Evolutionary conservation across 2,888 invertebrate species (phyloP).

Genomic region (Clitarchus hookeri): DNA sequence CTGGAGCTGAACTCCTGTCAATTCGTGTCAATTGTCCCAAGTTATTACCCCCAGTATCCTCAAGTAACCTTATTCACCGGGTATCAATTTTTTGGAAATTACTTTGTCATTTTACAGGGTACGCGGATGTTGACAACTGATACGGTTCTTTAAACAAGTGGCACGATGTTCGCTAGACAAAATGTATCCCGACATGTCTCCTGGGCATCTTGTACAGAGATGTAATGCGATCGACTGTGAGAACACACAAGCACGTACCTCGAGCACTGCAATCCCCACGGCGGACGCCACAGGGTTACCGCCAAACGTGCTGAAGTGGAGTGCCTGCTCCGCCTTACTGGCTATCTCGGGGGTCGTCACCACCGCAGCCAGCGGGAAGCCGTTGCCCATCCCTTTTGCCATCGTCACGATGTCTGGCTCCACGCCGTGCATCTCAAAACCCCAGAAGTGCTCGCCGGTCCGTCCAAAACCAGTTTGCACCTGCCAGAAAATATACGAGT

Average conservation of each 20-base stretch:
- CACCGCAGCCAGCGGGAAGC: constrained; percentile 94
- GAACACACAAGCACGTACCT: constrained; percentile 63
- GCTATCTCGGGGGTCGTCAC: constrained; percentile 91
- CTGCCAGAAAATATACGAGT: constrained; percentile 51
- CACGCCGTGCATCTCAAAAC: constrained; percentile 87
- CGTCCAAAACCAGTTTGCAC: constrained; percentile 97
- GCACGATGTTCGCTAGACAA: too few relatives aligned
- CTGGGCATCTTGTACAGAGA: too few relatives aligned
- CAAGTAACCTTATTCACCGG: too few relatives aligned
- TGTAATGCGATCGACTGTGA: too few relatives aligned
- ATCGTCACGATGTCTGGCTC: constrained; percentile 93
- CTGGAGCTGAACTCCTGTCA: too few relatives aligned
- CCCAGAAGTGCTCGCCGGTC: constrained; percentile 94
- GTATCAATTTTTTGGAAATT: too few relatives aligned
- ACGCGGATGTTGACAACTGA: too few relatives aligned
- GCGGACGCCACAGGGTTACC: constrained; percentile 91
- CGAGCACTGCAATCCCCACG: constrained; percentile 88
- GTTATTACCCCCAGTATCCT: too few relatives aligned
- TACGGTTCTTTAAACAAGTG: too few relatives aligned
- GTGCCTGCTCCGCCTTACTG: constrained; percentile 70
- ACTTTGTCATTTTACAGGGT: too few relatives aligned
- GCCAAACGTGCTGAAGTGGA: constrained; percentile 95
- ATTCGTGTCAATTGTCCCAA: too few relatives aligned
- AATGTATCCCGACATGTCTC: too few relatives aligned
- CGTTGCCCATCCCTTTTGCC: constrained; percentile 96